These are phyloP conservation scores for Pagetopsis macropterus DNA, from an alignment of 2,797 vertebrate species.

Conservation along the genomic window DNA sequence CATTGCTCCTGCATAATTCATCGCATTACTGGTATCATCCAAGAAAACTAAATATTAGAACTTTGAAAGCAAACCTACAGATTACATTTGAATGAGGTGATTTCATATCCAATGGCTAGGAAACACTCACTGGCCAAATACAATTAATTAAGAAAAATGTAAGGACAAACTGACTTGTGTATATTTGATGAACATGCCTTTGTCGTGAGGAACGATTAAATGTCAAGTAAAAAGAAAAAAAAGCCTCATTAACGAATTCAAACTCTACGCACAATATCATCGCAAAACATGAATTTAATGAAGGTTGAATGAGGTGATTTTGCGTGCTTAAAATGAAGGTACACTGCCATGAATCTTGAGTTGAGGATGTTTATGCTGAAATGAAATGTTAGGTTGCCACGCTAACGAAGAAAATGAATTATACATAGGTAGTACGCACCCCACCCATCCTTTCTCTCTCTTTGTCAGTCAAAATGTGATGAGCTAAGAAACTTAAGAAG, in stretches of 20 bases:
- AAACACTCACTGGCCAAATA: constrained; percentile 1
- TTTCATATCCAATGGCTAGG: constrained; percentile 6
- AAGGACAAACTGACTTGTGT: constrained; percentile 18
- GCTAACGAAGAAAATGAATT: constrained; percentile 63
- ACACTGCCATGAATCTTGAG: constrained; percentile 13
- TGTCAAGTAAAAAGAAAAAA: background rate
- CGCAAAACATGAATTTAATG: constrained; percentile 30
- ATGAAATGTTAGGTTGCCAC: constrained; percentile 44
- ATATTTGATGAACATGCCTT: constrained; percentile 34
- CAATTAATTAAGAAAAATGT: constrained; percentile 6
- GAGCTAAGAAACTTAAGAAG: constrained; percentile 74
- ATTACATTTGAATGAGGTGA: constrained; percentile 46
- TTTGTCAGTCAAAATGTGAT: constrained; percentile 74
- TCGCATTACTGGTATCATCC: constrained; percentile 44
- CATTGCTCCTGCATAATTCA: constrained; percentile 52
- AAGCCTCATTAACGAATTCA: constrained; percentile 7
- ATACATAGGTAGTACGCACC: constrained; percentile 51
- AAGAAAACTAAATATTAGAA: constrained; percentile 58
- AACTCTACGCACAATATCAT: background rate
- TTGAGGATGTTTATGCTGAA: constrained; percentile 26
- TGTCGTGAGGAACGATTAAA: constrained; percentile 3
- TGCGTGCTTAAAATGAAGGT: constrained; percentile 16
- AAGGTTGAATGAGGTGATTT: constrained; percentile 19
- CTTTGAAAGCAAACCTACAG: constrained; percentile 45
- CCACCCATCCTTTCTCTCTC: constrained; percentile 29